Conservation (phyloP, 2,888 invertebrate genomes). For the Sceliomorpha sp. region DNA sequence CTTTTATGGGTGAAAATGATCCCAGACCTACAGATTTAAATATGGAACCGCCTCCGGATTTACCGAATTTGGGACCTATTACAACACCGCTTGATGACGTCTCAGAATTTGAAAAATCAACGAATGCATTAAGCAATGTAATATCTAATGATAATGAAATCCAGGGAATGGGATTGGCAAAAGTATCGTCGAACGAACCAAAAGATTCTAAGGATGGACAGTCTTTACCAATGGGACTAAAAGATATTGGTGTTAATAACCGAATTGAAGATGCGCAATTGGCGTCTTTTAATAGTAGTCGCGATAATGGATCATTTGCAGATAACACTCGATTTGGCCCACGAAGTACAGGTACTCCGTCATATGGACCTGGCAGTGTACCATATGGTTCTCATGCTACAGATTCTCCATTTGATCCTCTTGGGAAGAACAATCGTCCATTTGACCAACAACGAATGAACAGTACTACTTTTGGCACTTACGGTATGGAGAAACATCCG, state of each 20-base stretch:
- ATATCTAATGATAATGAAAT: conserved; percentile 6
- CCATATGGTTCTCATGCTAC: background rate
- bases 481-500: conserved; percentile 8
- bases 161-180: too few species aligned
- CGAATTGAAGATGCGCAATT: too few species aligned
- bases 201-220: too few species aligned
- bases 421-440: conserved; percentile 30
- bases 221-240: too few species aligned
- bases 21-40: conserved; percentile 74
- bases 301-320: too few species aligned
- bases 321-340: too few species aligned
- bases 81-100: conserved; percentile 48
- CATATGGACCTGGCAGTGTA: too few species aligned
- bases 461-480: background rate
- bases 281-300: too few species aligned
- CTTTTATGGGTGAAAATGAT: conserved; percentile 76
- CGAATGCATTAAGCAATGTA: background rate
- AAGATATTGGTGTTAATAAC: too few species aligned
- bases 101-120: conserved; percentile 20
- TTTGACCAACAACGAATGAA: background rate
- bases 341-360: too few species aligned
- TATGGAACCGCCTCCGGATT: conserved; percentile 75
- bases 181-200: too few species aligned
- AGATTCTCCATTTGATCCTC: conserved; percentile 21
- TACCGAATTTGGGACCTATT: conserved; percentile 72